Percentiles rank a stretch among this genome's conserved stretches.
Conservation (phyloP, 2,797 vertebrate genomes). For the Masticophis lateralis region DNA sequence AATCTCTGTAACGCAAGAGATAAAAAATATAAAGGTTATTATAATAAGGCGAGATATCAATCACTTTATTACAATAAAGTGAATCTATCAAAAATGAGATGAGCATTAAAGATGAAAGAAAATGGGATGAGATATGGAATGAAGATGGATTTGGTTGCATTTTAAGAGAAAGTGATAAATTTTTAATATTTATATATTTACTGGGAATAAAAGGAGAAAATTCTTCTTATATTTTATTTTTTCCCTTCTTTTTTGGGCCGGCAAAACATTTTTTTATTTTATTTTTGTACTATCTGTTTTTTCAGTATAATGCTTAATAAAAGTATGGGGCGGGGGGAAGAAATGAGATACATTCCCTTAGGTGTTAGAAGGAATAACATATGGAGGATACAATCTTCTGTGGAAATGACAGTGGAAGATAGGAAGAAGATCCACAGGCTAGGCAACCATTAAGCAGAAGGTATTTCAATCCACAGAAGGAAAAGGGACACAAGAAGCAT, state of each 20-base stretch:
- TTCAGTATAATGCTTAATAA: too few species aligned
- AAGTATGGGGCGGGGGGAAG: fast-evolving
- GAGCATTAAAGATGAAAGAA: neutral
- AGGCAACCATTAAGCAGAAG: neutral
- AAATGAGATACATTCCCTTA: neutral
- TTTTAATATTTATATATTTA: too few species aligned
- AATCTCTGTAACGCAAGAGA: neutral
- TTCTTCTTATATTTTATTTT: too few species aligned
- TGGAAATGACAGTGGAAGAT: neutral
- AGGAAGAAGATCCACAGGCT: neutral
- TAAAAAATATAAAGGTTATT: neutral
- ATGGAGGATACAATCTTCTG: neutral
- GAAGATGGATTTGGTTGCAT: too few species aligned
- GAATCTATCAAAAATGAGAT: neutral
- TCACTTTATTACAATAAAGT: neutral
- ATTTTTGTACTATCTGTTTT: too few species aligned
- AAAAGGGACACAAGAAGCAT: neutral
- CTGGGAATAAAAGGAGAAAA: too few species aligned
- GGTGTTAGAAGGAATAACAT: neutral
- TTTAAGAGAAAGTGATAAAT: too few species aligned
- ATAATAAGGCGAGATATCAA: neutral
- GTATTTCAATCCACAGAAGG: neutral
- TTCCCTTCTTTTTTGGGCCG: too few species aligned
- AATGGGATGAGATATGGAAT: neutral
- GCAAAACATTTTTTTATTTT: too few species aligned